Evolutionary conservation across 2,113 vertebrate species (phyloP), one percentile per base, ranked within the genome.

Genomic region (Meleagris gallopavo): DNA sequence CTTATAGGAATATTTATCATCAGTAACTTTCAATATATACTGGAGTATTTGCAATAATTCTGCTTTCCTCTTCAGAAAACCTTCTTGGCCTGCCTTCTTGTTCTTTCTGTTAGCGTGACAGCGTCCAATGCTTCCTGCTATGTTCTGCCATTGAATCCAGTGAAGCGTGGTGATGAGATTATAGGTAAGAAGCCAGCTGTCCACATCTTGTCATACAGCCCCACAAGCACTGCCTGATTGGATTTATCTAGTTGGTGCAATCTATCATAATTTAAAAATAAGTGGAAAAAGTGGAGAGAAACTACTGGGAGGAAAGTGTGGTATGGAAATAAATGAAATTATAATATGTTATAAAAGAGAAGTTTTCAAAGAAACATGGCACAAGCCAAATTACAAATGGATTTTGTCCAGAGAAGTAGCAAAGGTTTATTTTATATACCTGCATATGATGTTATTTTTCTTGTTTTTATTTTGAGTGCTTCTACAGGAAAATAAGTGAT

Each of bases 21-120:
- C 9, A 79, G 87, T 36, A 45, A 8, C 69, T 50, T 34, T 58
- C 65, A 62, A n/a, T 30, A 73, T 4, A 43, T 85, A 54, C 48
- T 66, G 29, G 64, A 86, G 3, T 18, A 71, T 52, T 93, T 7
- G 54, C 29, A 41, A 25, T 19, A 79, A 52, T 65, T 91, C 8
- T 94, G 16, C 58, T 94, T 86, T 86, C 72, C 90, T 67, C 3
- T 88, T 50, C 83, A 96, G 96, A 96, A 93, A 19, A 40, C 52
- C 29, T 52, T 57, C 17, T 38, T 92, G 83, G 65, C 30, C 65
- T 95, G 73, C 66, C 83, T 95, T 52, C 46, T 96, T 58, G 50
- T 65, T 75, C 65, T 96, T 67, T 62, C 81, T 13, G 6, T 78
- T 57, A 72, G 34, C 0, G 5, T 88, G 57, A 34, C 66, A 17